Evolutionary conservation across 2,113 vertebrate genomes (phyloP).

Genomic region (Lethenteron camtschaticum): DNA sequence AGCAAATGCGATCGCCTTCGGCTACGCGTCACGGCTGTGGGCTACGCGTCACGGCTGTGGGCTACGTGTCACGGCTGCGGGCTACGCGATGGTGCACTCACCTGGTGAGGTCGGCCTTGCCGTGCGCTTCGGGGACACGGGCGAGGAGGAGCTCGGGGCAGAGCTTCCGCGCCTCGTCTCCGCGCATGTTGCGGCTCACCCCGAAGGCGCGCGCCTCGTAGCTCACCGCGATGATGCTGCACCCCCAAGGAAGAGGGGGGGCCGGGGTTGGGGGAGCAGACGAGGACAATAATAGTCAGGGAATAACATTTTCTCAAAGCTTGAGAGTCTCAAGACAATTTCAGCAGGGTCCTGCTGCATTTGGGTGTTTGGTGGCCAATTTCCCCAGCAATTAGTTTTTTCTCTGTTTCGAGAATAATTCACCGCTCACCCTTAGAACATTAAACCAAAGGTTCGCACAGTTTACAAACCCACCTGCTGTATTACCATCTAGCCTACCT

Average conservation of each 20-base stretch:
- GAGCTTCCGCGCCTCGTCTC: conserved; percentile 57
- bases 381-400: too few relatives aligned
- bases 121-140: conserved; percentile 52
- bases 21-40: background rate
- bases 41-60: background rate
- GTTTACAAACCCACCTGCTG: too few relatives aligned
- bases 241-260: conserved; percentile 10
- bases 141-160: conserved; percentile 56
- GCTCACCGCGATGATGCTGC: conserved; percentile 76
- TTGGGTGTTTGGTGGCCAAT: too few relatives aligned
- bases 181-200: conserved; percentile 67
- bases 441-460: too few relatives aligned
- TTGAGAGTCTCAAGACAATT: too few relatives aligned
- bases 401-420: too few relatives aligned
- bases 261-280: conserved; percentile 8
- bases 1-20: background rate
- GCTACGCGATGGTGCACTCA: conserved; percentile 19
- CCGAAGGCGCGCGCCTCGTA: conserved; percentile 79
- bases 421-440: too few relatives aligned
- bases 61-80: background rate
- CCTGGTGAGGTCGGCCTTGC: conserved; percentile 68
- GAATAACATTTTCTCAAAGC: background rate
- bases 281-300: background rate
- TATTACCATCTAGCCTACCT: too few relatives aligned
- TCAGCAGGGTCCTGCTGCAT: too few relatives aligned